A percentile compares a stretch with the other conserved stretches of the same genome.
Conservation (phyloP, 2,113 vertebrate species). For the Furnarius figulus region DNA sequence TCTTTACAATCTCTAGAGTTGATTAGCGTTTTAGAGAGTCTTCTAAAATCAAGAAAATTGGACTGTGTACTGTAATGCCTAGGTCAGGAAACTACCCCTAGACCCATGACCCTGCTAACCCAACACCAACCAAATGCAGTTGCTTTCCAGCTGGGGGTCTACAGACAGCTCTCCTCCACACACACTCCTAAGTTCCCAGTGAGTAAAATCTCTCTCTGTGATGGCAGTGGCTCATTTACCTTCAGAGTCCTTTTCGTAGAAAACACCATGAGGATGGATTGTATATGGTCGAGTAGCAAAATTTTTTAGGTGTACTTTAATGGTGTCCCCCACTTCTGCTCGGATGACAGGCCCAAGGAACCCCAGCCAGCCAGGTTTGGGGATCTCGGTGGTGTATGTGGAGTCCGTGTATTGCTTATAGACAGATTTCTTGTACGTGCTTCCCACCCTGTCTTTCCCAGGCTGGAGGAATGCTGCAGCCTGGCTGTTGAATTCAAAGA, state of each 20-base stretch:
- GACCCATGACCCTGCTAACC: not conserved
- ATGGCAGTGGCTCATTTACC: slow-evolving; percentile 54
- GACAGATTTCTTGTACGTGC: slow-evolving; percentile 85
- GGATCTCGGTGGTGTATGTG: slow-evolving; percentile 78
- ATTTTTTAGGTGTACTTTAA: slow-evolving; percentile 86
- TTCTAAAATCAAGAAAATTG: not conserved
- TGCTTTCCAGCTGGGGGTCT: not conserved
- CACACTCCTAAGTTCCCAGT: not conserved
- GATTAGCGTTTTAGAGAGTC: not conserved
- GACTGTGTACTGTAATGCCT: not conserved
- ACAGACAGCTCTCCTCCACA: not conserved
- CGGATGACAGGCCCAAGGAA: slow-evolving; percentile 85
- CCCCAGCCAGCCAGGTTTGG: slow-evolving; percentile 84
- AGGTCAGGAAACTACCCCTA: not conserved
- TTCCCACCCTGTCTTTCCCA: slow-evolving; percentile 72
- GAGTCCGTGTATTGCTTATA: slow-evolving; percentile 86
- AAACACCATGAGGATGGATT: slow-evolving; percentile 79
- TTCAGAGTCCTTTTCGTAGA: slow-evolving; percentile 80
- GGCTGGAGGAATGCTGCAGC: slow-evolving; percentile 71
- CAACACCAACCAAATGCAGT: not conserved
- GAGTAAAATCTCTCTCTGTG: not conserved
- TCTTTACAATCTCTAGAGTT: not conserved
- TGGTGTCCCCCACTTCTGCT: slow-evolving; percentile 85
- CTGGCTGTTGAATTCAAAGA: slow-evolving; percentile 40
- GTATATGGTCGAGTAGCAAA: slow-evolving; percentile 80